Evolutionary conservation across 2,888 invertebrate species (phyloP).

Genomic region (Odontocerum albicorne): DNA sequence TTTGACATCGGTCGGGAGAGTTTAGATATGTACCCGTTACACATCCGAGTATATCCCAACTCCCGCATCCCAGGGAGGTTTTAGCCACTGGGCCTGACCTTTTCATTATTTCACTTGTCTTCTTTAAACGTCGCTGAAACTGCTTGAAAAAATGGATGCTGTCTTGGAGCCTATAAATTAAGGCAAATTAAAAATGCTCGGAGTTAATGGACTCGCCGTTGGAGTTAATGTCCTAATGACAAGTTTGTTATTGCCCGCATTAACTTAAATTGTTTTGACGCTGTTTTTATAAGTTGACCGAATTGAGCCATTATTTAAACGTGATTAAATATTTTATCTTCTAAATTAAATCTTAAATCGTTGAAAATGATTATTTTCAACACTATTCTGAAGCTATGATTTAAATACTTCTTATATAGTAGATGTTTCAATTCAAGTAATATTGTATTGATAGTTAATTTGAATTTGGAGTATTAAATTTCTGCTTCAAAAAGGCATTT

Average conservation of each 20-base stretch:
- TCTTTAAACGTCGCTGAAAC: conserved; percentile 13
- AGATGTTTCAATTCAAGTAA: no score
- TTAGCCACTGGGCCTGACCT: neutral
- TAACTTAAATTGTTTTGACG: neutral
- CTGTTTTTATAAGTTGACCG: no score
- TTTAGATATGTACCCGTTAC: neutral
- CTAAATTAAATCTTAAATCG: no score
- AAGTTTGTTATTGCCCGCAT: neutral
- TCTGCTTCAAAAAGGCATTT: no score
- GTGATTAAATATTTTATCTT: no score
- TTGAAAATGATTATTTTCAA: no score
- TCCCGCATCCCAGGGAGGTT: neutral
- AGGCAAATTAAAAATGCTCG: conserved; percentile 12
- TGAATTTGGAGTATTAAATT: no score
- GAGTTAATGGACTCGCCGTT: neutral
- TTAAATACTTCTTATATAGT: no score
- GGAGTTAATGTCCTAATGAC: neutral
- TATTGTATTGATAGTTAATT: no score
- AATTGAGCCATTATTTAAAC: no score
- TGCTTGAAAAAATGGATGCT: conserved; percentile 12
- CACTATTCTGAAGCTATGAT: no score
- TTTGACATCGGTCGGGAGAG: conserved; percentile 30
- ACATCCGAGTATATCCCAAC: neutral
- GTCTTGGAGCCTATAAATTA: conserved; percentile 11
- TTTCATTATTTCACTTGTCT: conserved; percentile 19